A percentile compares a stretch with the other conserved stretches of the same genome.
phyloP scores from a whole-genome alignment of 64 coral and sea anemone genomes.

The Acropora tenuis region DNA sequence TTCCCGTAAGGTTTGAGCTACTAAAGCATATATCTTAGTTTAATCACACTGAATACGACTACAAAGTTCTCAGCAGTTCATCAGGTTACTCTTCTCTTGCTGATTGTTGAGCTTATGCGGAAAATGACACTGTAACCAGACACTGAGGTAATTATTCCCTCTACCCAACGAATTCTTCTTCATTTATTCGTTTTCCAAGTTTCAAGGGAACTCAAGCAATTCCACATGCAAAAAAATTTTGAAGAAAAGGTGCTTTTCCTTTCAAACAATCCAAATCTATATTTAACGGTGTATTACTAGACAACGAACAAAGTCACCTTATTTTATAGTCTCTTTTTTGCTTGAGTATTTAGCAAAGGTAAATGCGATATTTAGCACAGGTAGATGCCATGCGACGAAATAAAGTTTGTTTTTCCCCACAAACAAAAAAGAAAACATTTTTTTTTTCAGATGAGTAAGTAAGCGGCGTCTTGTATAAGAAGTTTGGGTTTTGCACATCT shows the following conservation, averaged over 20 bases:
- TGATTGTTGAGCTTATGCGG: not conserved
- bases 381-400: too few species aligned
- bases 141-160: not conserved
- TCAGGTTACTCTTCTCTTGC: not conserved
- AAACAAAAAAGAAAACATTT: not conserved
- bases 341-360: too few species aligned
- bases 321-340: too few species aligned
- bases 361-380: too few species aligned
- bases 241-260: too few species aligned
- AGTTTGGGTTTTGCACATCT: not conserved
- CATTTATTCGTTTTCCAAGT: not conserved
- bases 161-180: not conserved
- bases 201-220: not conserved
- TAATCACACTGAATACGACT: not conserved
- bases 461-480: not conserved
- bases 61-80: not conserved
- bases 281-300: too few species aligned
- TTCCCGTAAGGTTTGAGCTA: not conserved
- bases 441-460: not conserved
- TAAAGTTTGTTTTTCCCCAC: not conserved
- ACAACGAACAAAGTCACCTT: too few species aligned
- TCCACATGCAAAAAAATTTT: not conserved
- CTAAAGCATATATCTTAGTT: not conserved
- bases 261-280: too few species aligned
- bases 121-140: not conserved